Conservation (phyloP, 92 coral and sea anemone genomes). For the Phymanthus crucifer region DNA sequence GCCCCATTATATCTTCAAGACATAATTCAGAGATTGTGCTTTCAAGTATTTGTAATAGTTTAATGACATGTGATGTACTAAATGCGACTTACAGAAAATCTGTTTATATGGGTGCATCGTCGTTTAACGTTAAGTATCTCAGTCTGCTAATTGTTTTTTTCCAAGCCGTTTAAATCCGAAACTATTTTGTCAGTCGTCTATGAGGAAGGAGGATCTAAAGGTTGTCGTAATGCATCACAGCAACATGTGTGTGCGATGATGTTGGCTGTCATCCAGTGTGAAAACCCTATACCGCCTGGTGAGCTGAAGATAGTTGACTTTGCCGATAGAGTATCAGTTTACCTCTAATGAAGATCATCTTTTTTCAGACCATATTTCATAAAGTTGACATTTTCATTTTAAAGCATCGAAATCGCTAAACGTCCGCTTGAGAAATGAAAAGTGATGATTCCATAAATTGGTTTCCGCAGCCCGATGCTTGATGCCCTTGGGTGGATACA, state of each 20-base stretch:
- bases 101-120: neutral
- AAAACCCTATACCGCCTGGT: neutral
- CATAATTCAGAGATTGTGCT: neutral
- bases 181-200: neutral
- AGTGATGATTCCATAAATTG: neutral
- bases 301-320: neutral
- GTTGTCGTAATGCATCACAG: neutral
- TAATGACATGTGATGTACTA: neutral
- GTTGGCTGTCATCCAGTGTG: neutral
- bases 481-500: conserved; percentile 7
- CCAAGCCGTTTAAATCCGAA: neutral
- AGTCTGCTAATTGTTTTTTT: neutral
- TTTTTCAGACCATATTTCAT: neutral
- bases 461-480: neutral
- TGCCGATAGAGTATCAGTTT: neutral
- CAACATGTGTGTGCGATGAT: neutral
- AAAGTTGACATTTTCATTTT: neutral
- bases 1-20: neutral
- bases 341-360: neutral
- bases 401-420: neutral
- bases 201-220: neutral
- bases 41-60: neutral
- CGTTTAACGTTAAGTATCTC: neutral
- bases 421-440: neutral
- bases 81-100: neutral